Conservation (phyloP, 2,888 invertebrate species). For the Arrhopalites spinosus region DNA sequence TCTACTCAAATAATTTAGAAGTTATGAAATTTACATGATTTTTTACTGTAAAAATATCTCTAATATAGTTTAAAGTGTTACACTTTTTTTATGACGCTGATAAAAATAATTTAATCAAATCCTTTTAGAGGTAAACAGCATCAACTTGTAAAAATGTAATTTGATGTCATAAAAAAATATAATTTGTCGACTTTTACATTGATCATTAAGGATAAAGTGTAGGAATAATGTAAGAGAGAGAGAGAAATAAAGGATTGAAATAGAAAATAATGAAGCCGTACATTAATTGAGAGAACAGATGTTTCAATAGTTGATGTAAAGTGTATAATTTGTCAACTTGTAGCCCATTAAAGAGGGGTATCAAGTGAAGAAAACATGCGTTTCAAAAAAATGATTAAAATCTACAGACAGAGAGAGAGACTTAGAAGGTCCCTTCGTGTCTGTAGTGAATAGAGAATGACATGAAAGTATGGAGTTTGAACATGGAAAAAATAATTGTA, state of each 20-base stretch:
- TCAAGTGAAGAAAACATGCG: constrained; percentile 29
- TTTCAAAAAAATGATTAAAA: constrained; percentile 2
- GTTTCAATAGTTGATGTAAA: constrained; percentile 10
- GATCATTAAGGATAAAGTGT: too few species aligned
- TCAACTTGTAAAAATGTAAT: too few species aligned
- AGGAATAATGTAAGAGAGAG: neutral
- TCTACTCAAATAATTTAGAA: too few species aligned
- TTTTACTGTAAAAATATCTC: too few species aligned
- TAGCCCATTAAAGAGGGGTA: neutral
- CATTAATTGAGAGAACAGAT: constrained; percentile 1
- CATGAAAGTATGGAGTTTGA: constrained; percentile 8
- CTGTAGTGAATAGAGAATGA: constrained; percentile 11
- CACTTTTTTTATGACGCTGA: too few species aligned
- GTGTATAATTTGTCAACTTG: constrained; percentile 13
- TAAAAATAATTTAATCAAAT: too few species aligned
- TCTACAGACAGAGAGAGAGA: constrained; percentile 7
- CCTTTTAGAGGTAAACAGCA: too few species aligned
- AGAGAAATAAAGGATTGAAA: neutral
- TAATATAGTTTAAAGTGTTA: too few species aligned
- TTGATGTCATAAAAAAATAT: too few species aligned
- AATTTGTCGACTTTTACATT: too few species aligned
- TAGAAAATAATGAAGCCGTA: neutral
- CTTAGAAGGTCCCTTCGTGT: constrained; percentile 17
- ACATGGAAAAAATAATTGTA: neutral
- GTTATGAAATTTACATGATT: too few species aligned